phyloP scores from a whole-genome alignment of 2,797 vertebrate genomes.

The Aeoliscus strigatus region DNA sequence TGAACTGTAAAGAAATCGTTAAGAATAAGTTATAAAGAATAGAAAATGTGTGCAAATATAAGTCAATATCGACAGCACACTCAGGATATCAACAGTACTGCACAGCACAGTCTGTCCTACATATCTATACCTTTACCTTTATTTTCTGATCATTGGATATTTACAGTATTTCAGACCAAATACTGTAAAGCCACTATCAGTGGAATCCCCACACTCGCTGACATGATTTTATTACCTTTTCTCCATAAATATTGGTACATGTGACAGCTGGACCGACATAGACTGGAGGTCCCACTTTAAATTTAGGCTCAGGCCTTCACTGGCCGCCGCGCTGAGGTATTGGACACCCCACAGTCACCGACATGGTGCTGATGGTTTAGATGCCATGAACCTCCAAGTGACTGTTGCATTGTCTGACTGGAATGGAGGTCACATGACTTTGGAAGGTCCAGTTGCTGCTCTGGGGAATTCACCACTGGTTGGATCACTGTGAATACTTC shows the following conservation, averaged over 20 bases:
- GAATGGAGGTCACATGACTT: conserved; percentile 42
- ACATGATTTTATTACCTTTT: conserved; percentile 26
- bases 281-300: conserved; percentile 52
- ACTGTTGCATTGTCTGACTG: conserved; percentile 39
- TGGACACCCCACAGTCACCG: conserved; percentile 23
- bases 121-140: too few species aligned
- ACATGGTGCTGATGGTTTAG: conserved; percentile 30
- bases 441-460: conserved; percentile 53
- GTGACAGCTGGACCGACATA: conserved; percentile 58
- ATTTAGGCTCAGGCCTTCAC: conserved; percentile 59
- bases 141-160: too few species aligned
- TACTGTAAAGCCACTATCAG: conserved; percentile 20
- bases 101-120: too few species aligned
- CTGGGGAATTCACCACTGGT: conserved; percentile 29
- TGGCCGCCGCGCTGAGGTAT: conserved; percentile 17
- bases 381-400: conserved; percentile 21
- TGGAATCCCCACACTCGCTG: conserved; percentile 26
- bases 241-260: conserved; percentile 65
- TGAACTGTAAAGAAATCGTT: too few species aligned
- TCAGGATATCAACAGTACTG: too few species aligned
- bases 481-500: conserved; percentile 21
- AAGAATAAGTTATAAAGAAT: too few species aligned
- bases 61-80: too few species aligned
- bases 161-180: neutral
- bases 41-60: too few species aligned